Evolutionary conservation across 2,113 vertebrate species (phyloP).

Genomic region (Platysteira castanea): DNA sequence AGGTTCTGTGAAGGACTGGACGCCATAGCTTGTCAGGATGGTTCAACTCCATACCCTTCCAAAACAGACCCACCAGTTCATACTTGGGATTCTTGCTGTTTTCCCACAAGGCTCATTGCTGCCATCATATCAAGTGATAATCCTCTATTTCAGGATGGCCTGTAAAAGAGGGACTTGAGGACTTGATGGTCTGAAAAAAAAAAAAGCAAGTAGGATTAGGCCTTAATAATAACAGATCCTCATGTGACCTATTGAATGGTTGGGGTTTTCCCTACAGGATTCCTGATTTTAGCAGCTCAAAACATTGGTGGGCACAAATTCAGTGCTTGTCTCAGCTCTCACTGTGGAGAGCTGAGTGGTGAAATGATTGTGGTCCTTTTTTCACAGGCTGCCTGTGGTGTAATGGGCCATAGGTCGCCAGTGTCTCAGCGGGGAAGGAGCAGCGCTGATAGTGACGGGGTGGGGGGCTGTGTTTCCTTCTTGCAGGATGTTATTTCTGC

Average conservation of each 20-base stretch:
- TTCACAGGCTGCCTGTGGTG: neutral
- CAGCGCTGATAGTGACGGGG: neutral
- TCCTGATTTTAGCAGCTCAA: neutral
- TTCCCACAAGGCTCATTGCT: neutral
- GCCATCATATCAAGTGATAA: neutral
- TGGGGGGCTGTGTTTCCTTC: neutral
- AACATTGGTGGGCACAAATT: neutral
- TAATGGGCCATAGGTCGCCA: neutral
- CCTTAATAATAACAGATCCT: neutral
- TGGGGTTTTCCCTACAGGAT: neutral
- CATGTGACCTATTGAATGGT: neutral
- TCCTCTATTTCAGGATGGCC: neutral
- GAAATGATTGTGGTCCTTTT: neutral
- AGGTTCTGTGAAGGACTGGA: neutral
- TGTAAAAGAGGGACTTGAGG: neutral
- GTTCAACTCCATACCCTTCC: neutral
- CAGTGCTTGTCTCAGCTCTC: neutral
- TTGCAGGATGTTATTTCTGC: neutral
- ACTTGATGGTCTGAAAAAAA: neutral
- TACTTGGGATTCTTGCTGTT: neutral
- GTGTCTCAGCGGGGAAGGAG: neutral
- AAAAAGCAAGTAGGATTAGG: neutral
- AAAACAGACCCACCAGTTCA: neutral
- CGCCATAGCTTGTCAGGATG: fast-evolving
- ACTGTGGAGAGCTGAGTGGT: neutral